Evolutionary conservation across 2,113 vertebrate species (phyloP).

Genomic region (Anoura caudifer): DNA sequence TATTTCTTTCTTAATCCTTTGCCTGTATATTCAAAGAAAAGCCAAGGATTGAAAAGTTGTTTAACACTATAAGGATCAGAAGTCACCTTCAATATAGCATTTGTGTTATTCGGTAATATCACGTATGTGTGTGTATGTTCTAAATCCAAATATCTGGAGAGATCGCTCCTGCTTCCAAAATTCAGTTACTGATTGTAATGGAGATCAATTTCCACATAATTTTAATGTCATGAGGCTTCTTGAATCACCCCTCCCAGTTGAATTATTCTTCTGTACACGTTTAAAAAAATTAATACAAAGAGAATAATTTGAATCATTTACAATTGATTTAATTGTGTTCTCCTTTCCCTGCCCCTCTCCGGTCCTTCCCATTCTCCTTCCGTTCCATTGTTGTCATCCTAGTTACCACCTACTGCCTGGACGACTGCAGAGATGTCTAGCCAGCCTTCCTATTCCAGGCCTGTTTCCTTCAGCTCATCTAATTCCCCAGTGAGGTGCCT

Average conservation of each 20-base stretch:
- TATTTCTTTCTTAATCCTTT: not conserved
- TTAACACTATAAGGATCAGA: not conserved
- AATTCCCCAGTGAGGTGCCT: not conserved
- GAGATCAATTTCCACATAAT: not conserved
- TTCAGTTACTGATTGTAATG: not conserved
- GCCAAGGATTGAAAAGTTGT: not conserved
- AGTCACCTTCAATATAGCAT: not conserved
- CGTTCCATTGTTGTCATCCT: too few species aligned
- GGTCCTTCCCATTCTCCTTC: not conserved
- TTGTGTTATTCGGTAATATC: not conserved
- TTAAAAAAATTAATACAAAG: not conserved
- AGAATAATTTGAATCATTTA: not conserved
- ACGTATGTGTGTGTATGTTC: not conserved
- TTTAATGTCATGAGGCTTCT: not conserved
- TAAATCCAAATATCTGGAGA: not conserved
- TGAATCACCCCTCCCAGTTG: not conserved
- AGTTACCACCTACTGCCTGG: not conserved
- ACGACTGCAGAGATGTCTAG: not conserved
- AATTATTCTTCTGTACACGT: not conserved
- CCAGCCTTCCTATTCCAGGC: not conserved
- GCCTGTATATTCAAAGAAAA: not conserved
- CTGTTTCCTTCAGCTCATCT: not conserved
- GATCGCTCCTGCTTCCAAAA: not conserved
- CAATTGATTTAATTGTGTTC: not conserved
- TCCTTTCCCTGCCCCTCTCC: not conserved